These are phyloP conservation scores for Acanthochromis polyacanthus DNA, from an alignment of 2,113 vertebrate genomes.

Conservation along the genomic window DNA sequence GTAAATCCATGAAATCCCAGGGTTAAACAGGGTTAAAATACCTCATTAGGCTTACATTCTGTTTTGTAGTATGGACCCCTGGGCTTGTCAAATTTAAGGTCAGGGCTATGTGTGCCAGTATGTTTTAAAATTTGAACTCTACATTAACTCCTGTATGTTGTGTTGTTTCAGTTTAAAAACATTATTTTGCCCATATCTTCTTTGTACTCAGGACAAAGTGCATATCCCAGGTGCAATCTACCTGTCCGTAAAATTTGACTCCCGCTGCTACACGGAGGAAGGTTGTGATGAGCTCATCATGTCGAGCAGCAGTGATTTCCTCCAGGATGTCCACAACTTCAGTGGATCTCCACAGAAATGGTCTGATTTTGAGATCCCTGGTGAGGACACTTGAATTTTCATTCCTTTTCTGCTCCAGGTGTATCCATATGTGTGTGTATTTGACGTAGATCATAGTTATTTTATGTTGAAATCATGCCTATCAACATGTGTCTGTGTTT, in stretches of 20 bases:
- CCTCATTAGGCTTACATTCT: too few relatives aligned
- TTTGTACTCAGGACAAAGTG: slow-evolving; percentile 91
- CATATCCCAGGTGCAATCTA: slow-evolving; percentile 98
- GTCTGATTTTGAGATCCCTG: slow-evolving; percentile 96
- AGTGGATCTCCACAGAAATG: slow-evolving; percentile 96
- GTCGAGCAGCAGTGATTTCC: slow-evolving; percentile 94
- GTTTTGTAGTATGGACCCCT: too few relatives aligned
- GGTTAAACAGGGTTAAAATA: too few relatives aligned
- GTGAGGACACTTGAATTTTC: slow-evolving; percentile 62
- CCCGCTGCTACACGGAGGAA: slow-evolving; percentile 95
- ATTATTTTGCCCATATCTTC: background rate
- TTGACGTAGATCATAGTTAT: background rate
- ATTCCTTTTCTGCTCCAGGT: background rate
- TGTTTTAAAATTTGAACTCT: background rate
- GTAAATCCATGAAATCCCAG: too few relatives aligned
- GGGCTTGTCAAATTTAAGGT: too few relatives aligned
- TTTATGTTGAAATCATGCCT: background rate
- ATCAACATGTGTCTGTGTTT: slow-evolving; percentile 13
- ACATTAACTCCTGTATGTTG: background rate
- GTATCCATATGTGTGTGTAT: background rate
- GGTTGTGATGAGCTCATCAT: slow-evolving; percentile 96
- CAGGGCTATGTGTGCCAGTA: background rate
- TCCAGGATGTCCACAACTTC: slow-evolving; percentile 95
- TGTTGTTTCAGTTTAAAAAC: background rate
- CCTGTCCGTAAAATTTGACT: slow-evolving; percentile 95